Conservation (phyloP, 2,113 vertebrate genomes). For the Epinephelus fuscoguttatus region DNA sequence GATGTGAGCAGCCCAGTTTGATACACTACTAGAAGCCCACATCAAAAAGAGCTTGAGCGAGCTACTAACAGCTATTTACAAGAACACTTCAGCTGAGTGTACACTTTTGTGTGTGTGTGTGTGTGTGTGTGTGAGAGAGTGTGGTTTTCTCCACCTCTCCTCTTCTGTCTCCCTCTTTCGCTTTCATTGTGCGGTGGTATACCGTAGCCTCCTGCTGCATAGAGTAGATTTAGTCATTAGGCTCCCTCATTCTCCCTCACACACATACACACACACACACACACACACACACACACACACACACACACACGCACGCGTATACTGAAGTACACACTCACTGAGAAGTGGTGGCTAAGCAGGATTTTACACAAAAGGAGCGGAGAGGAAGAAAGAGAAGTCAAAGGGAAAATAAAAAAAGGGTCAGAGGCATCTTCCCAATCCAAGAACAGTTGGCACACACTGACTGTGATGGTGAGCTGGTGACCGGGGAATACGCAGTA, state of each 20-base stretch:
- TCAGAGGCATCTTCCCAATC: conserved; percentile 3
- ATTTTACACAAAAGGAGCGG: conserved; percentile 74
- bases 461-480: conserved; percentile 37
- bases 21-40: not conserved
- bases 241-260: conserved; percentile 45
- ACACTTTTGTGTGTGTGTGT: conserved; percentile 3
- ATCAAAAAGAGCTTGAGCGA: not conserved
- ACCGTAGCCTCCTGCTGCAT: conserved; percentile 85
- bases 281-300: conserved; percentile 84
- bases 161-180: conserved; percentile 32
- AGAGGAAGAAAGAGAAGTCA: conserved; percentile 60
- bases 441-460: conserved; percentile 5
- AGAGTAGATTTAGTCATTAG: conserved; percentile 86
- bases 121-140: conserved; percentile 3
- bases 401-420: conserved; percentile 22
- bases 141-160: conserved; percentile 18
- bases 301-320: conserved; percentile 85
- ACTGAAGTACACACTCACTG: conserved; percentile 81
- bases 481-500: conserved; percentile 24
- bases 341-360: conserved; percentile 89
- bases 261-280: conserved; percentile 83
- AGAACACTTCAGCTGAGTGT: not conserved
- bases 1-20: no score
- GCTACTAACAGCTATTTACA: not conserved
- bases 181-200: conserved; percentile 69